A percentile compares a stretch with the other conserved stretches of the same genome.
phyloP scores from a whole-genome alignment of 2,797 vertebrate species.

The Mus spretus region DNA sequence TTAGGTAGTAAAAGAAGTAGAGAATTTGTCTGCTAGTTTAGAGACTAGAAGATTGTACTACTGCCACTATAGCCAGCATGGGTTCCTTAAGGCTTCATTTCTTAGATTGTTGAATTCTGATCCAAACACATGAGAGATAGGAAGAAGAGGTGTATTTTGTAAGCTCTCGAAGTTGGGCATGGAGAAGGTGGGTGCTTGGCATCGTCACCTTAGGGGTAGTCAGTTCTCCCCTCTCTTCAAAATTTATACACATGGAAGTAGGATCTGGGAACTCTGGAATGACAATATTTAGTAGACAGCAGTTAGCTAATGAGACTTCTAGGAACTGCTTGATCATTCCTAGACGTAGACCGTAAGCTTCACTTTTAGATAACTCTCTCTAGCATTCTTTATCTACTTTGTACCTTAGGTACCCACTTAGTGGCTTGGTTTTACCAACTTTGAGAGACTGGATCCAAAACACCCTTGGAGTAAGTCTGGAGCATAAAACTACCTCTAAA shows the following conservation, averaged over 20 bases:
- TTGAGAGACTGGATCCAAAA: slow-evolving; percentile 97
- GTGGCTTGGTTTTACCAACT: slow-evolving; percentile 95
- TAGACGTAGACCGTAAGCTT: slow-evolving; percentile 48
- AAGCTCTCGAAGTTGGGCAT: slow-evolving; percentile 2
- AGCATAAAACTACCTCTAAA: slow-evolving; percentile 95
- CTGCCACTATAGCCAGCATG: not conserved
- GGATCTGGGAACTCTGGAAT: not conserved
- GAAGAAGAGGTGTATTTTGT: not conserved
- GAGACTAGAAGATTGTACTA: not conserved
- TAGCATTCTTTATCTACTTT: slow-evolving; percentile 84
- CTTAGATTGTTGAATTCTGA: not conserved
- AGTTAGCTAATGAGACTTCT: slow-evolving; percentile 10
- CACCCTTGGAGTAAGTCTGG: slow-evolving; percentile 94
- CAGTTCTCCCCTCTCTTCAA: not conserved
- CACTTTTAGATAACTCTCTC: slow-evolving; percentile 70
- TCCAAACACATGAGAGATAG: not conserved
- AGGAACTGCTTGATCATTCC: slow-evolving; percentile 40
- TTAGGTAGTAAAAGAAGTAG: slow-evolving; percentile 20
- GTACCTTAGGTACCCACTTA: slow-evolving; percentile 94
- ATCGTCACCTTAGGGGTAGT: not conserved
- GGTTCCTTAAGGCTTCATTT: slow-evolving; percentile 27
- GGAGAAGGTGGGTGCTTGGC: not conserved
- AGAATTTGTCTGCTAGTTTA: slow-evolving; percentile 35
- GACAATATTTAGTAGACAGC: slow-evolving; percentile 31
- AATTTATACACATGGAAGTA: not conserved